A percentile compares a stretch with the other conserved stretches of the same genome.
phyloP scores from a whole-genome alignment of 2,797 vertebrate genomes.

The Naso thynnoides region DNA sequence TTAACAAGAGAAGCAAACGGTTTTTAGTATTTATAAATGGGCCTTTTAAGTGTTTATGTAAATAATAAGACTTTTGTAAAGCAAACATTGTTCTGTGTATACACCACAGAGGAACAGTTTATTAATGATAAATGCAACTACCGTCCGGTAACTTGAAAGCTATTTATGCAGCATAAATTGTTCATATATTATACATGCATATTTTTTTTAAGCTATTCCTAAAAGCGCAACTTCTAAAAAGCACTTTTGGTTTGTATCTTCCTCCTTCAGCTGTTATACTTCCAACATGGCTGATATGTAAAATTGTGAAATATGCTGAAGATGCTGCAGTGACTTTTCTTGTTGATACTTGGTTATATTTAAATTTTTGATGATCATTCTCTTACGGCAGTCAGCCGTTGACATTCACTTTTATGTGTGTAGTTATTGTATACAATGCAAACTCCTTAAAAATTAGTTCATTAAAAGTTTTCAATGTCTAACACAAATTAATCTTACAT shows the following conservation, averaged over 20 bases:
- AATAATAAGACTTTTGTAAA: slow-evolving; percentile 10
- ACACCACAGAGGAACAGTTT: background rate
- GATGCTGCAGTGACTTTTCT: background rate
- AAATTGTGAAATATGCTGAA: background rate
- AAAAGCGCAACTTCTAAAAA: background rate
- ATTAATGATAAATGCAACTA: background rate
- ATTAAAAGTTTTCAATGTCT: background rate
- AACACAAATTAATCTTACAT: background rate
- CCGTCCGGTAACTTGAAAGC: background rate
- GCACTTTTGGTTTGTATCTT: background rate
- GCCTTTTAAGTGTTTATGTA: too few relatives aligned
- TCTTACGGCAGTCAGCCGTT: background rate
- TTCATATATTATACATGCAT: background rate
- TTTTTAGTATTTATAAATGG: too few relatives aligned
- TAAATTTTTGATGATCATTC: background rate
- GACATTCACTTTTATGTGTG: background rate
- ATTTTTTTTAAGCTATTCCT: background rate
- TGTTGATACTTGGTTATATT: background rate
- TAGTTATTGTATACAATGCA: background rate
- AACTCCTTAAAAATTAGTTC: background rate
- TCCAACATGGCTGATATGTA: too few relatives aligned
- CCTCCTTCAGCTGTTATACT: background rate
- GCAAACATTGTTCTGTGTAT: background rate
- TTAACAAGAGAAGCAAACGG: slow-evolving; percentile 24
- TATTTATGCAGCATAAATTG: background rate